Evolutionary conservation across 2,113 vertebrate species (phyloP).

Genomic region (Galbula dea): DNA sequence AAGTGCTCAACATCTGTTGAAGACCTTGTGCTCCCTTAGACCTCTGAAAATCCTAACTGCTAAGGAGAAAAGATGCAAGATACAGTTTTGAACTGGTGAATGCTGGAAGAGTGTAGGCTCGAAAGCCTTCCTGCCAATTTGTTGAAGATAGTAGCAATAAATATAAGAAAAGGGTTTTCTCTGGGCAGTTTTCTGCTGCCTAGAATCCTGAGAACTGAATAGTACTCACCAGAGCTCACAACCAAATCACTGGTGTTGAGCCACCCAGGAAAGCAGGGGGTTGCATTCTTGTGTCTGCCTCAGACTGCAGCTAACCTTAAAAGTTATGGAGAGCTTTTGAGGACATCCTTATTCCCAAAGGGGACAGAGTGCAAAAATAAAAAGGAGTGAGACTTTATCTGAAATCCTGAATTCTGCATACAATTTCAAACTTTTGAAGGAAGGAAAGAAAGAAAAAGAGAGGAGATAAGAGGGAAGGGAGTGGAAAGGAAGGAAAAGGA

Average conservation of each 20-base stretch:
- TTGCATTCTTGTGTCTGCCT: neutral
- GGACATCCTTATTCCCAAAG: neutral
- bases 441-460: neutral
- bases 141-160: neutral
- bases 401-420: neutral
- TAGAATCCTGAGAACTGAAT: neutral
- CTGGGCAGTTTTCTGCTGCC: neutral
- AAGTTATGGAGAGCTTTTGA: neutral
- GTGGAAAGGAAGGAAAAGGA: neutral
- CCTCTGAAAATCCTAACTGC: neutral
- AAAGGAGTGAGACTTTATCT: neutral
- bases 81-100: neutral
- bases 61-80: neutral
- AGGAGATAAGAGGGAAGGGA: neutral
- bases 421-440: neutral
- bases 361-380: neutral
- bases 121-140: neutral
- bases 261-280: neutral
- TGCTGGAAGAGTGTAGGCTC: neutral
- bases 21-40: neutral
- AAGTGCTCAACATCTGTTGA: neutral
- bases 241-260: neutral
- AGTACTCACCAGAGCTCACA: neutral
- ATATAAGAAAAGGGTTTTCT: neutral
- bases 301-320: neutral